Conservation (phyloP, 2,888 invertebrate species). For the Cheilosia impressa region DNA sequence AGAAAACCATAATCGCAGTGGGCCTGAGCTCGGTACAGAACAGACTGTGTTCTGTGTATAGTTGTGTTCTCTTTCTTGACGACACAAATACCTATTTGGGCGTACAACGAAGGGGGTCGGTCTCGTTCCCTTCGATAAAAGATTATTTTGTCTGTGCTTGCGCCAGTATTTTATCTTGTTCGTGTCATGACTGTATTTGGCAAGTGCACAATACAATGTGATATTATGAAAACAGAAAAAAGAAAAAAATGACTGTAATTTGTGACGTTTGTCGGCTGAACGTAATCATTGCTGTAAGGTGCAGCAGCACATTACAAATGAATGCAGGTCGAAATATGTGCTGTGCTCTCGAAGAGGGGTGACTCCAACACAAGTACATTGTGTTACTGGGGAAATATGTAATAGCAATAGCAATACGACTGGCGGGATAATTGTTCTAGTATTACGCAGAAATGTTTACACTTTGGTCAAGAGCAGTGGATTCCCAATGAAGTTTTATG, state of each 20-base stretch:
- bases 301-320: slow-evolving; percentile 40
- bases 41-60: slow-evolving; percentile 1
- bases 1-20: not conserved
- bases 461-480: slow-evolving; percentile 13
- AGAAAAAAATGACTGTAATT: not conserved
- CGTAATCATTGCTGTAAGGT: slow-evolving; percentile 29
- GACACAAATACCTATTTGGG: slow-evolving; percentile 46
- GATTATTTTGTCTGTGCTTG: slow-evolving; percentile 61
- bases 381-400: not conserved
- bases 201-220: slow-evolving; percentile 53
- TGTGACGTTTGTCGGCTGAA: slow-evolving; percentile 57
- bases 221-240: slow-evolving; percentile 23
- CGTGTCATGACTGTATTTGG: slow-evolving; percentile 66
- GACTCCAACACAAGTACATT: not conserved
- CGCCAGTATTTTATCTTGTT: slow-evolving; percentile 70
- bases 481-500: slow-evolving; percentile 27
- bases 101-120: slow-evolving; percentile 18
- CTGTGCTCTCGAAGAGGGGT: not conserved
- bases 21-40: not conserved
- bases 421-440: slow-evolving; percentile 16
- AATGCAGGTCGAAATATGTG: slow-evolving; percentile 1
- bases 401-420: not conserved
- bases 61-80: slow-evolving; percentile 35
- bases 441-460: slow-evolving; percentile 28
- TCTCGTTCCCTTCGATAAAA: slow-evolving; percentile 54